Evolutionary conservation across 2,797 vertebrate genomes (phyloP), one percentile per base, ranked within the genome.

Genomic region (Macropus fuliginosus): DNA sequence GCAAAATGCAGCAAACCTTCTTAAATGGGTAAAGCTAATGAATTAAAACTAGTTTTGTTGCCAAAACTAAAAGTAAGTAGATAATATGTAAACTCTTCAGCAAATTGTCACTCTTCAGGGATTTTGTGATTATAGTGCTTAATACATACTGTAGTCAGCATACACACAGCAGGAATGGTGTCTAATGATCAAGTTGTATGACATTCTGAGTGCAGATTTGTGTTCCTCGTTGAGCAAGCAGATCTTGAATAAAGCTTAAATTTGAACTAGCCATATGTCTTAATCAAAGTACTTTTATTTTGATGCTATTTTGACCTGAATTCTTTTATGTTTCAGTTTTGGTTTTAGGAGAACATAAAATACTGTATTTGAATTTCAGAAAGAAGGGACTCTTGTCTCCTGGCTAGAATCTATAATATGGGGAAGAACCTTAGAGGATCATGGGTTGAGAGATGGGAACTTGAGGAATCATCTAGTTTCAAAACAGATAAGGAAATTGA

Each of bases 1-100:
- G 66, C 95, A 96, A 93, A 98, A 96, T 94, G 4, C 52, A 89
- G 13, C 62, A 90, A 57, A 55, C 94, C 94, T 93, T 97, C 93
- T 97, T 90, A 97, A 95, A 81, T 97, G 55, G 97, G 95, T 97
- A 95, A 95, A 98, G 59, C 34, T 96, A 92, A 92, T 97, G 56
- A 94, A 96, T 92, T 94, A 91, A 96, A 96, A 94, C 56, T 92
- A 96, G 90, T 94, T 98, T 96, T 95, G 91, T 28, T 97, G 95
- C 94, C 97, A 96, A 97, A 96, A 95, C 97, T 4, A 95, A 96
- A 93, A 98, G 34, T 87, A 66, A 40, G 0, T 2, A 97, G 91
- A n/a, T 95, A 92, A 12, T 97, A 92, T 95, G 94, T 97, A 97
- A 97, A 95, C 96, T 97, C 87, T 96, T 97, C 94, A 97, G 92